Conservation (phyloP, 2,888 invertebrate genomes). For the Cerceris rybyensis region DNA sequence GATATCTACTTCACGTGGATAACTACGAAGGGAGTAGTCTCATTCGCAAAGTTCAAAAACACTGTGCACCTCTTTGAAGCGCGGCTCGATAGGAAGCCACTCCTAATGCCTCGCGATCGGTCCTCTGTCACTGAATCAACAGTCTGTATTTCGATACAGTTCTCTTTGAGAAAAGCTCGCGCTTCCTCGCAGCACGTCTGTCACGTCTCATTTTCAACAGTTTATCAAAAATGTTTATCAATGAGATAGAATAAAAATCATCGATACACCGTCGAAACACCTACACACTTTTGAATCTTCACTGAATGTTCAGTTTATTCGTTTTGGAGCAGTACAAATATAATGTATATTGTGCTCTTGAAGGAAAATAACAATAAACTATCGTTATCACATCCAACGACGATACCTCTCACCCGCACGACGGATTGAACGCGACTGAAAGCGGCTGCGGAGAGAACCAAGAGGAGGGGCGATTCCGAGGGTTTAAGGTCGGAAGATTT, state of each 20-base stretch:
- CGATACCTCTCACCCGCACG: constrained; percentile 41
- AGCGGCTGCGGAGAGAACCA: constrained; percentile 51
- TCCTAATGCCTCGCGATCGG: neutral
- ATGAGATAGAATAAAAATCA: neutral
- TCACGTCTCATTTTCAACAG: constrained; percentile 65
- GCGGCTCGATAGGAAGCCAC: neutral
- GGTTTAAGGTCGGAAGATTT: constrained; percentile 56
- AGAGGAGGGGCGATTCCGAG: constrained; percentile 48
- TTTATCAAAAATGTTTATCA: neutral
- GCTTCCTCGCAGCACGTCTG: constrained; percentile 66
- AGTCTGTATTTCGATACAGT: constrained; percentile 67
- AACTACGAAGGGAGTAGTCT: neutral
- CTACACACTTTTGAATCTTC: neutral
- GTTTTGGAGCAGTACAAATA: neutral
- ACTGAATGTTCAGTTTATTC: neutral
- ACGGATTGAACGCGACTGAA: constrained; percentile 68
- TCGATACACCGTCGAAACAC: neutral
- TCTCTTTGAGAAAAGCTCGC: constrained; percentile 66
- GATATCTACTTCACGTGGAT: neutral
- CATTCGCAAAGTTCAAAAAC: neutral
- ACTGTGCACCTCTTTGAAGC: neutral
- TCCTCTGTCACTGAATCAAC: constrained; percentile 62
- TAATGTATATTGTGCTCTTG: constrained; percentile 4
- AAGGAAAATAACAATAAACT: neutral
- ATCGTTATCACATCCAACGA: constrained; percentile 14